Evolutionary conservation across 2,888 invertebrate genomes (phyloP), one percentile per base, ranked within the genome.

Genomic region (Morpho deidamia): DNA sequence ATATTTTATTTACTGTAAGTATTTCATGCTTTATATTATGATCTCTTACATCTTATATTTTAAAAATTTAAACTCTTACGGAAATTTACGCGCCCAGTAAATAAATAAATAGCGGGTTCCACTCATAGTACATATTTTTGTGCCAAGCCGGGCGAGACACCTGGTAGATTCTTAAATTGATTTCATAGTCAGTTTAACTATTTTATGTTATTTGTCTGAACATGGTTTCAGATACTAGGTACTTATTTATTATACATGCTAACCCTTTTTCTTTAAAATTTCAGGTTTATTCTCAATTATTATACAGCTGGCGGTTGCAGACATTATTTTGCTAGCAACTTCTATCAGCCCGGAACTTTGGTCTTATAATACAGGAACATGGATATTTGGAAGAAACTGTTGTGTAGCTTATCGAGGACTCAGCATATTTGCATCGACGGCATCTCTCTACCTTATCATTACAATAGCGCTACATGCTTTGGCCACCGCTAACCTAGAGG

Each of bases 401-500:
- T 93, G 92, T 69, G 79, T 85, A 49, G 74, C 90, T 1, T 92
- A 91, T 71, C 76, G 90, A 60, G 92, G 92, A 38, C 68, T 89
- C 11, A 91, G 89, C 71, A 87, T 91, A 38, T 82, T 93, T 45
- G 77, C 88, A 2, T 90, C 91, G 46, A 90, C 91, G 2, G 85
- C 91, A n/a, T 83, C 88, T 2, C 72, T 91, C 10, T 93, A 92
- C 71, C 79, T 92, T 56, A 78, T 91, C 35, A 80, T 89, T 49
- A 91, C 91, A 11, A 73, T 92, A 52, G 91, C 92, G 54, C 82
- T 92, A 53, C 93, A 92, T 65, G 81, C 90, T 11, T 80, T 92
- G 43, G 91, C 92, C 1, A 86, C 90, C 8, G 81, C 88, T 59
- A 91, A 91, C 63, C 70, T 91, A 33, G 86, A 91, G 68, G 80